Base-by-base conservation (phyloP, 2,888 invertebrate genomes). In the Spisula solida region DNA sequence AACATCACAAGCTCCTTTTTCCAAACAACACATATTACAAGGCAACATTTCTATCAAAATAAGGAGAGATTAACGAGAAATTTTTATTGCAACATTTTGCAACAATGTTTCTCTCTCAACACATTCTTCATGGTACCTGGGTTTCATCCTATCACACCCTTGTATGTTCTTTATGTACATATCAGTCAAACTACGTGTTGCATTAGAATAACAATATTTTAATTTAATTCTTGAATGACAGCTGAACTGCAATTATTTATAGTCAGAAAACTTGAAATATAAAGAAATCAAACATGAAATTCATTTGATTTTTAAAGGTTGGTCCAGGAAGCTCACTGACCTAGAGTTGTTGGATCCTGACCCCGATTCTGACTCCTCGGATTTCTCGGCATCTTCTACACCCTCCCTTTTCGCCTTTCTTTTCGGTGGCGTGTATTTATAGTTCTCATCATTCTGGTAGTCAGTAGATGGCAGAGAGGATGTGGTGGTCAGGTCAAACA, bases 401-500 rank as follows among this genome's bases (percentile, higher is more conserved):
- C 81, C 88, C 55, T 88, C 88, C 56, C 86, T 90, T 60, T 92
- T 92, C 56, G 87, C 75, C 81, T 90, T 90, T 84, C 90, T 88
- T 79, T 90, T 90, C n/a, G 93, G 92, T 51, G 91, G 83, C 25
- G 90, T 91, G 78, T 92, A 90, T 86, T 92, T 90, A 87, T 92
- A 85, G 83, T 88, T 90, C 66, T 88, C 89, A 86, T 94, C 93
- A 88, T 90, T 93, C 66, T 90, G 83, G 81, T 93, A 90, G 55
- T 93, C 90, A 20, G 91, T 89, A 16, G 88, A 87, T 16, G 91
- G 93, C 75, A 92, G 88, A 29, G 90, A 88, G 20, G 93, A 92
- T 84, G 93, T 93, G 10, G 92, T 91, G 75, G 87, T 92, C 80
- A 88, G 85, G 60, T 94, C 95, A 94, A 95, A 95, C 91, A 94